phyloP scores from a whole-genome alignment of 1,140 invertebrate species.

The Stenopsyche tienmushanensis region DNA sequence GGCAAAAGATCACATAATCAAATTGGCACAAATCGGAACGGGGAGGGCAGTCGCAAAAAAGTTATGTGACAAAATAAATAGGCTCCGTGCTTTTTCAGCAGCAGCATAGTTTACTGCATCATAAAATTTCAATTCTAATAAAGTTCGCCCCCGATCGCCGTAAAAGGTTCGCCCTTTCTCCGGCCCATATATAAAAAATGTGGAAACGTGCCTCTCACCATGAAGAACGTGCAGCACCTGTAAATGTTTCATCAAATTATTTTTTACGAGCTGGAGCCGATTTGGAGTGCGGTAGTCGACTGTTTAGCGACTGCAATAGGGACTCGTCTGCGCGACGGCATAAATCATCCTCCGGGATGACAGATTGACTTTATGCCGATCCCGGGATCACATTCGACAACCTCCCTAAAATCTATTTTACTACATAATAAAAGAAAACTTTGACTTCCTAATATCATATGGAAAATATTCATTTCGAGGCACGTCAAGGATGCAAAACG shows the following conservation, averaged over 20 bases:
- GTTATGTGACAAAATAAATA: slow-evolving; percentile 19
- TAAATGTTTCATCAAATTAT: slow-evolving; percentile 40
- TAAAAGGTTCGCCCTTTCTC: slow-evolving; percentile 19
- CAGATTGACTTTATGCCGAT: too few relatives aligned
- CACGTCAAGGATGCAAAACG: too few relatives aligned
- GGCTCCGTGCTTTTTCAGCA: slow-evolving; percentile 12
- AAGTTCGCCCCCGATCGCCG: slow-evolving; percentile 28
- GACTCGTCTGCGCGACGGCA: not conserved
- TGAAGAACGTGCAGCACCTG: slow-evolving; percentile 22
- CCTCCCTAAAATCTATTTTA: too few relatives aligned
- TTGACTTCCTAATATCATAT: too few relatives aligned
- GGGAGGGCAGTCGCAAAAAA: slow-evolving; percentile 20
- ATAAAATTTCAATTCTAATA: slow-evolving; percentile 41
- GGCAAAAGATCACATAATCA: slow-evolving; percentile 19
- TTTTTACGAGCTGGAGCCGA: slow-evolving; percentile 28
- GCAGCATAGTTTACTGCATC: slow-evolving; percentile 30
- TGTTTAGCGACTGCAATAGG: not conserved
- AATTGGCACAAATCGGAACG: slow-evolving; percentile 19
- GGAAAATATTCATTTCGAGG: too few relatives aligned
- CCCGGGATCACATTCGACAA: too few relatives aligned
- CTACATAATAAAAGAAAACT: too few relatives aligned
- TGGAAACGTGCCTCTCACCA: not conserved
- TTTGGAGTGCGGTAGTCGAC: not conserved
- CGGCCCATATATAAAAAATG: slow-evolving; percentile 2
- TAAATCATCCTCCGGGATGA: not conserved